Evolutionary conservation across 2,888 invertebrate genomes (phyloP).

Genomic region (Chaetogeoica ovagalla): DNA sequence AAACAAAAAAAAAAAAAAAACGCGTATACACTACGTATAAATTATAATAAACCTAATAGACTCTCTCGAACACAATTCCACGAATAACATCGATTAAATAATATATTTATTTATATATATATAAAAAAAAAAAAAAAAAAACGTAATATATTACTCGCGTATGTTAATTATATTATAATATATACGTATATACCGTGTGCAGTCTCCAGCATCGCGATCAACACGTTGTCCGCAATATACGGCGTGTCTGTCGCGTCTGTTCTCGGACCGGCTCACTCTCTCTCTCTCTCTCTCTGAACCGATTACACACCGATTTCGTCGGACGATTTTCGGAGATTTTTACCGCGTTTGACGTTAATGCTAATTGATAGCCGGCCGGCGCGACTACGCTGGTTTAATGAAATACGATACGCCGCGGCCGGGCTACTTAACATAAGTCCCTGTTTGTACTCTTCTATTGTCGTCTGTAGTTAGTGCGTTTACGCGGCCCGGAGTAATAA

Average conservation of each 20-base stretch:
- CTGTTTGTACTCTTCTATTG: constrained; percentile 17
- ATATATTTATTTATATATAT: background rate
- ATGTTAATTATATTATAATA: too few relatives aligned
- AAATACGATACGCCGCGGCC: constrained; percentile 47
- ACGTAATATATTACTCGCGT: background rate
- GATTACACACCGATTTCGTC: constrained; percentile 44
- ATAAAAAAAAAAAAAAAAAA: background rate
- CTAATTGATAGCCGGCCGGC: constrained; percentile 43
- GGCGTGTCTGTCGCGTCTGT: background rate
- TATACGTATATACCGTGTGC: too few relatives aligned
- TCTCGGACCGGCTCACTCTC: constrained; percentile 17
- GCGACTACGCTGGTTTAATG: constrained; percentile 1
- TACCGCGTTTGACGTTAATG: constrained; percentile 48
- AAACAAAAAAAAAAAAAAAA: background rate
- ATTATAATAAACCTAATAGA: background rate
- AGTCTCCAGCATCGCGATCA: background rate
- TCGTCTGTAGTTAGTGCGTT: background rate
- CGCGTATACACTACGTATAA: too few relatives aligned
- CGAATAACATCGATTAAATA: constrained; percentile 29
- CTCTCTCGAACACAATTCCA: constrained; percentile 24
- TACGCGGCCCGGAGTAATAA: constrained; percentile 24
- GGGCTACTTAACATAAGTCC: constrained; percentile 47
- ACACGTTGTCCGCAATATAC: background rate
- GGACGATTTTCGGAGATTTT: constrained; percentile 37
- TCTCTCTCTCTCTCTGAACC: too few relatives aligned